Conservation (phyloP, 2,888 invertebrate genomes). For the Oligia fasciuncula region DNA sequence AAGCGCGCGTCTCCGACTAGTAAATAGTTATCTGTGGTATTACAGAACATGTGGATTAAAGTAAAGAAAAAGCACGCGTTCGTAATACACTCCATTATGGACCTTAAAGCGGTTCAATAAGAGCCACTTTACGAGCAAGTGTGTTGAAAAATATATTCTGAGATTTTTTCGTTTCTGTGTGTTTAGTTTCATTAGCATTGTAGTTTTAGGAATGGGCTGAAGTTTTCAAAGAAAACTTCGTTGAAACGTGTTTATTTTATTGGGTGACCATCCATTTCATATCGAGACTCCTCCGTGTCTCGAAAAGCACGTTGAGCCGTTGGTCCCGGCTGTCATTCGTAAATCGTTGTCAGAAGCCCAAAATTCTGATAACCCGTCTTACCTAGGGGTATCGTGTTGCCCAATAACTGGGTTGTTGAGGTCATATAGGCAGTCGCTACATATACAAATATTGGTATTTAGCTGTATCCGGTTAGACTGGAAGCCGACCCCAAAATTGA, state of each 20-base stretch:
- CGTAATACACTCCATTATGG: no score
- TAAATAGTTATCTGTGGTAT: no score
- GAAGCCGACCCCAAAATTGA: not conserved
- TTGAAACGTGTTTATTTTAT: not conserved
- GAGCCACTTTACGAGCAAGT: no score
- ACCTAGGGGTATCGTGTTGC: not conserved
- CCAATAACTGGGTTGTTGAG: not conserved
- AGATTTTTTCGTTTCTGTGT: not conserved
- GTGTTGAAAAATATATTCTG: constrained; percentile 29
- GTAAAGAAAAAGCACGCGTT: no score
- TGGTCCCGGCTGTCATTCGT: not conserved
- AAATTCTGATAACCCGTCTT: not conserved
- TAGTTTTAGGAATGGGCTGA: not conserved
- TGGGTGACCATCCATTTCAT: not conserved
- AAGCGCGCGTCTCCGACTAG: no score
- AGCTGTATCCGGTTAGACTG: not conserved
- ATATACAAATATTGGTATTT: not conserved
- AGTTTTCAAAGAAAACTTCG: not conserved
- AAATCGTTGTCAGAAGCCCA: not conserved
- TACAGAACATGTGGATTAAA: no score
- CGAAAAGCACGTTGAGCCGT: no score
- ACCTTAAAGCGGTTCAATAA: no score
- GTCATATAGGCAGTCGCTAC: not conserved
- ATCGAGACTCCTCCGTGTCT: not conserved
- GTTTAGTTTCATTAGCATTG: constrained; percentile 7